Base-by-base conservation (phyloP, 1,140 invertebrate species). In the Scylla paramamosain region DNA sequence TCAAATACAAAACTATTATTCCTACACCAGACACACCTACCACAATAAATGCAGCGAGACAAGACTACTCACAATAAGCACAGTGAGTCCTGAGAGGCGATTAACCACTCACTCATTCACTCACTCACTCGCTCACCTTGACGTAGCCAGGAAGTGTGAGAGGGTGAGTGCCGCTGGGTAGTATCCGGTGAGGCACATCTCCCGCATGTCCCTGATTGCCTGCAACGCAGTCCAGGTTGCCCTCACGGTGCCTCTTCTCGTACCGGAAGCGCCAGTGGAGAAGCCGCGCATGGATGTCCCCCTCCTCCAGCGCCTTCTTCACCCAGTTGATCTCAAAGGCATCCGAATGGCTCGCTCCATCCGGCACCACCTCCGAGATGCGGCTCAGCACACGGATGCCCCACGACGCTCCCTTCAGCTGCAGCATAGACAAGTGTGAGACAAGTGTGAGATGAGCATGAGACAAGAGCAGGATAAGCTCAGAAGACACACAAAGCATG, bases 381-480 rank as follows among this genome's bases (percentile, higher is more conserved):
- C 93, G 93, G 67, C 86, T 94, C 48, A 94, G 46, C n/a, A 45
- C 84, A 10, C 93, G 84, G 77, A 89, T 77, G 20, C 84, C 93
- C 93, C 93, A 94, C 2, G 93, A 28, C 14, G 86, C 86, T n/a
- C 86, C 93, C 20, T 86, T 94, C 93, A 94, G 87, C 93, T 94
- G 92, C 29, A 4, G 46, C 46, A 48, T 48, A 48, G 14, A 48
- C 46, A 48, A n/a, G n/a, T n/a, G n/a, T n/a, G n/a, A n/a, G n/a
- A n/a, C n/a, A n/a, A n/a, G n/a, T n/a, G n/a, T n/a, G n/a, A n/a
- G n/a, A n/a, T n/a, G n/a, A n/a, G n/a, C n/a, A n/a, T n/a, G n/a
- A n/a, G n/a, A n/a, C n/a, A n/a, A n/a, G n/a, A n/a, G n/a, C n/a
- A n/a, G n/a, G n/a, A n/a, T n/a, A n/a, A n/a, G n/a, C n/a, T n/a